Evolutionary conservation across 2,888 invertebrate species (phyloP).

Genomic region (Epicampocera succincta): DNA sequence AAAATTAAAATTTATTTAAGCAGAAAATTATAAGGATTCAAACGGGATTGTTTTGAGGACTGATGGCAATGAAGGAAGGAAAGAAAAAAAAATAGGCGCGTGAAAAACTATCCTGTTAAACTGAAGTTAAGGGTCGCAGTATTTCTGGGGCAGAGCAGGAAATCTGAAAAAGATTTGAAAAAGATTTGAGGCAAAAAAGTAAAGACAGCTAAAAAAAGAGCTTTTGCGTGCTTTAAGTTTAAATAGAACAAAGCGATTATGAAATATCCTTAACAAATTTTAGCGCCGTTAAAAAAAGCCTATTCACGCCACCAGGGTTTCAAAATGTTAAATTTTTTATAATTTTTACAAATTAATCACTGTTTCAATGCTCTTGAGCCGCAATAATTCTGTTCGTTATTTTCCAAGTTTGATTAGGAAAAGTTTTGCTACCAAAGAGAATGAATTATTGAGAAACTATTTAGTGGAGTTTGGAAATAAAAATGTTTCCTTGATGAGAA

Average conservation of each 20-base stretch:
- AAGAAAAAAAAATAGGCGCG: background rate
- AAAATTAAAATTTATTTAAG: background rate
- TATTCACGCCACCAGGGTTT: no score
- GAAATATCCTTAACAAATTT: no score
- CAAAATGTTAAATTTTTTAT: no score
- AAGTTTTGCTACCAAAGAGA: slow-evolving; percentile 13
- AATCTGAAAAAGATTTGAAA: no score
- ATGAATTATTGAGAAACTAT: slow-evolving; percentile 61
- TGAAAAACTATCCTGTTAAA: slow-evolving; percentile 28
- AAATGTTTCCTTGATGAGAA: no score
- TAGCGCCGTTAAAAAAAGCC: no score
- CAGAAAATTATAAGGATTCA: slow-evolving; percentile 5
- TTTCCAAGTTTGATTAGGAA: background rate
- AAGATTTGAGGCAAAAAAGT: no score
- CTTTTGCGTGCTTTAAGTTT: no score
- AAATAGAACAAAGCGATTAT: no score
- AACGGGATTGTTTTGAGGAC: background rate
- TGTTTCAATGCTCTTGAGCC: background rate
- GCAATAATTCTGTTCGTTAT: background rate
- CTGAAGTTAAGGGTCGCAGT: background rate
- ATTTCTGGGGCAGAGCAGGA: no score
- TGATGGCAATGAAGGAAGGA: background rate
- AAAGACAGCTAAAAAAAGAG: no score
- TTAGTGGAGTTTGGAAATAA: slow-evolving; percentile 18
- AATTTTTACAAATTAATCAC: no score